A percentile compares a stretch with the other conserved stretches of the same genome.
Evolutionary conservation across 2,888 invertebrate genomes (phyloP).

Genomic region (Chymomyza procnemis): DNA sequence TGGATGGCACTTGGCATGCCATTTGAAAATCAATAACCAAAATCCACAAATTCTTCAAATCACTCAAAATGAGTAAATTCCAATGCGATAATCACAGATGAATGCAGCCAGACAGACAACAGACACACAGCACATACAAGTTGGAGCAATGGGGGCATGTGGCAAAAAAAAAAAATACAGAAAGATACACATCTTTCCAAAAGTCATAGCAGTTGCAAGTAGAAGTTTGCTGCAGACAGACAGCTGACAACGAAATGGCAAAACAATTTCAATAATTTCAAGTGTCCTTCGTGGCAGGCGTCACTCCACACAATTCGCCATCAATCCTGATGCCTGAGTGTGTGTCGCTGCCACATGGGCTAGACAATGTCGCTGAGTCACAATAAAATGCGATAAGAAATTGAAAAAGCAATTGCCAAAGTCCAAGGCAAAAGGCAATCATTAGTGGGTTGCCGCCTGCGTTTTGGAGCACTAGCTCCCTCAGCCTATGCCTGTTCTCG

Average conservation of each 20-base stretch:
- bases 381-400: conserved; percentile 60
- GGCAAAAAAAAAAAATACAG: background rate
- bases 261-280: conserved; percentile 73
- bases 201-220: background rate
- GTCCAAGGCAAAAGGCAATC: conserved; percentile 43
- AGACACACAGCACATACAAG: background rate
- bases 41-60: conserved; percentile 71
- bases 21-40: conserved; percentile 69
- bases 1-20: conserved; percentile 46
- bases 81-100: conserved; percentile 60
- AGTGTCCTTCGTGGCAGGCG: conserved; percentile 66
- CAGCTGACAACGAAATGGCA: conserved; percentile 53
- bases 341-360: background rate
- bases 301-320: conserved; percentile 24
- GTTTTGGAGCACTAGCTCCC: background rate
- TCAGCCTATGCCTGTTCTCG: background rate
- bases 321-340: conserved; percentile 22
- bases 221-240: conserved; percentile 21
- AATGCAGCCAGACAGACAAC: background rate
- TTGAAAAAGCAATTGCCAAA: conserved; percentile 61
- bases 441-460: conserved; percentile 38
- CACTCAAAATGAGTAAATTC: conserved; percentile 72
- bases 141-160: background rate
- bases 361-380: conserved; percentile 64
- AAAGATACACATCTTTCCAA: background rate